Conservation (phyloP, 1,140 invertebrate species). For the Drosophila kohkoa region DNA sequence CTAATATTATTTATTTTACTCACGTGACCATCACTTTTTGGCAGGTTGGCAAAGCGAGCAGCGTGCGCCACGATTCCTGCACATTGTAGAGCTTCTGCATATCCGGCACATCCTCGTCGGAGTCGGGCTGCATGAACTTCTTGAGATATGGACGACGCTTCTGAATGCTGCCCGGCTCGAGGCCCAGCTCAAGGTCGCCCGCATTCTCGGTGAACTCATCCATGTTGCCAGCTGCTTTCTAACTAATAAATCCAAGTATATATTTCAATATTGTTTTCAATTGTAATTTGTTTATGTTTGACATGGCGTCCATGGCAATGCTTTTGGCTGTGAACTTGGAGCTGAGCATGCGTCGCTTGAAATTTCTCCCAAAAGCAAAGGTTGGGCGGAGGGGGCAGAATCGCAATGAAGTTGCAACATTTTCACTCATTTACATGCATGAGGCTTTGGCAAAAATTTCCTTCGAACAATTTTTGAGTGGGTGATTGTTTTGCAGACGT, state of each 20-base stretch:
- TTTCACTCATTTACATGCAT: conserved; percentile 81
- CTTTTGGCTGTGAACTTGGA: neutral
- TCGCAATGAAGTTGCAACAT: conserved; percentile 70
- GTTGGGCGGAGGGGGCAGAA: conserved; percentile 31
- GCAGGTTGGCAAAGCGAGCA: conserved; percentile 62
- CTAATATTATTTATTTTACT: conserved; percentile 14
- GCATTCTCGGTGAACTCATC: conserved; percentile 9
- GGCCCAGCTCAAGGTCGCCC: neutral
- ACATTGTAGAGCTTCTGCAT: conserved; percentile 57
- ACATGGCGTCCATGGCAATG: conserved; percentile 59
- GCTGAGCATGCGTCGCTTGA: conserved; percentile 46
- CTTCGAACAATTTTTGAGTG: conserved; percentile 74
- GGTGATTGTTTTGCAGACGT: conserved; percentile 62
- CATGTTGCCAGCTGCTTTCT: conserved; percentile 18
- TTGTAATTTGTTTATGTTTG: conserved; percentile 18
- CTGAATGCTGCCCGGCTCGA: neutral
- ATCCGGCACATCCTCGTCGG: conserved; percentile 63
- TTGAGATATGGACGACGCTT: conserved; percentile 54
- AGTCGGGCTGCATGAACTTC: conserved; percentile 61
- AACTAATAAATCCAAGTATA: neutral
- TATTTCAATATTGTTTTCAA: conserved; percentile 1
- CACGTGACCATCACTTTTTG: conserved; percentile 76
- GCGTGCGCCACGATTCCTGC: conserved; percentile 68
- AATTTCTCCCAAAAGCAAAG: neutral
- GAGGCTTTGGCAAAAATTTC: conserved; percentile 59